Conservation (phyloP, 1,140 invertebrate species). For the Heliothis subflexa region DNA sequence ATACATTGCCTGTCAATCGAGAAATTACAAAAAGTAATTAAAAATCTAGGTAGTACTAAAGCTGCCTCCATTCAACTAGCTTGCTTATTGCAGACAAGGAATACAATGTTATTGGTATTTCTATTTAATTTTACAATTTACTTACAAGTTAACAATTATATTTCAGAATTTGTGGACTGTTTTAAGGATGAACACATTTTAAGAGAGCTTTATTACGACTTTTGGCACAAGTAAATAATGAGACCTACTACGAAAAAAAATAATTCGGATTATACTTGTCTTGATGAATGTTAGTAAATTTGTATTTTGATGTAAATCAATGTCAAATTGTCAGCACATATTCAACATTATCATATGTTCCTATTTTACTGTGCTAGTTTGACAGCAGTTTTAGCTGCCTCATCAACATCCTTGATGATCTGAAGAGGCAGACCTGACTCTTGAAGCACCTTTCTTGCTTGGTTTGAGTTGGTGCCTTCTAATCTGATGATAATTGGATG, state of each 20-base stretch:
- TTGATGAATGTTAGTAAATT: neutral
- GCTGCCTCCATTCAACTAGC: too few species aligned
- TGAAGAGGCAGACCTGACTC: constrained; percentile 94
- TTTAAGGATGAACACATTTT: neutral
- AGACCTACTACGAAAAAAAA: neutral
- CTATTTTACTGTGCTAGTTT: constrained; percentile 64
- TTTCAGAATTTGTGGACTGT: too few species aligned
- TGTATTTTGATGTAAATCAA: constrained; percentile 41
- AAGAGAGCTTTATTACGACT: neutral
- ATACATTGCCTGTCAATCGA: too few species aligned
- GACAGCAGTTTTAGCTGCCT: constrained; percentile 96
- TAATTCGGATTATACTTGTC: neutral
- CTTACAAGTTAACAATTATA: too few species aligned
- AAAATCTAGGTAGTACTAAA: too few species aligned
- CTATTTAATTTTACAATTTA: too few species aligned
- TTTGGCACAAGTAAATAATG: neutral
- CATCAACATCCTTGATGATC: constrained; percentile 94
- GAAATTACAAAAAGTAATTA: too few species aligned
- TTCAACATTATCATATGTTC: neutral
- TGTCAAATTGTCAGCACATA: constrained; percentile 19
- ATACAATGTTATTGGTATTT: too few species aligned
- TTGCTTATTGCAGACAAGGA: too few species aligned
- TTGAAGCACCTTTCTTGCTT: constrained; percentile 91
- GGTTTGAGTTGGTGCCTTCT: constrained; percentile 92
- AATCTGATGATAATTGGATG: constrained; percentile 97